Conservation (phyloP, 2,888 invertebrate species). For the Diadromus collaris region DNA sequence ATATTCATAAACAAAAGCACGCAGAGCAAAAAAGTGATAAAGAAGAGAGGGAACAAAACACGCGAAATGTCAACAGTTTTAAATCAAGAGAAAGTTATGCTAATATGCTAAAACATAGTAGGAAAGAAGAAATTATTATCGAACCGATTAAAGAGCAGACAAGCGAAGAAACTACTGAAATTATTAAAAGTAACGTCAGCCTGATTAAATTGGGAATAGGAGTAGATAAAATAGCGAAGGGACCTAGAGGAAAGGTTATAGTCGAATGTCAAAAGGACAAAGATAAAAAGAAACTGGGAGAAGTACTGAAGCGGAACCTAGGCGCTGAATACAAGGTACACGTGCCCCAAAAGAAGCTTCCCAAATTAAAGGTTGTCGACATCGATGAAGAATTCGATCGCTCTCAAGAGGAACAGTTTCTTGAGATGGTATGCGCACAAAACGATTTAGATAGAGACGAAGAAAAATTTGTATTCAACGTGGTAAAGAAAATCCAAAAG, state of each 20-base stretch:
- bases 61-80: no score
- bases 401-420: constrained; percentile 1
- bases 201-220: constrained; percentile 20
- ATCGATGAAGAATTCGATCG: constrained; percentile 19
- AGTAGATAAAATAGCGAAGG: constrained; percentile 15
- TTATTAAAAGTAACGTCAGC: constrained; percentile 5
- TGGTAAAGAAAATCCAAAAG: constrained; percentile 10
- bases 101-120: background rate
- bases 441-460: constrained; percentile 3
- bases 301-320: background rate
- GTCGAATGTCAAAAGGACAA: background rate
- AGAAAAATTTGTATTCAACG: background rate
- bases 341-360: constrained; percentile 19
- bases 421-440: constrained; percentile 22
- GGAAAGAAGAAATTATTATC: constrained; percentile 9
- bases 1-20: background rate
- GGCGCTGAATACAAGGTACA: constrained; percentile 10
- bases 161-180: background rate
- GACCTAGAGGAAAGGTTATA: constrained; percentile 15
- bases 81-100: no score
- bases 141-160: constrained; percentile 16
- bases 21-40: background rate
- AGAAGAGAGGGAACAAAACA: no score
- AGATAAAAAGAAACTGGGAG: constrained; percentile 4
- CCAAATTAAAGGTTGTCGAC: constrained; percentile 24